Base-by-base conservation (phyloP, 2,888 invertebrate genomes). In the Tetragonisca angustula region DNA sequence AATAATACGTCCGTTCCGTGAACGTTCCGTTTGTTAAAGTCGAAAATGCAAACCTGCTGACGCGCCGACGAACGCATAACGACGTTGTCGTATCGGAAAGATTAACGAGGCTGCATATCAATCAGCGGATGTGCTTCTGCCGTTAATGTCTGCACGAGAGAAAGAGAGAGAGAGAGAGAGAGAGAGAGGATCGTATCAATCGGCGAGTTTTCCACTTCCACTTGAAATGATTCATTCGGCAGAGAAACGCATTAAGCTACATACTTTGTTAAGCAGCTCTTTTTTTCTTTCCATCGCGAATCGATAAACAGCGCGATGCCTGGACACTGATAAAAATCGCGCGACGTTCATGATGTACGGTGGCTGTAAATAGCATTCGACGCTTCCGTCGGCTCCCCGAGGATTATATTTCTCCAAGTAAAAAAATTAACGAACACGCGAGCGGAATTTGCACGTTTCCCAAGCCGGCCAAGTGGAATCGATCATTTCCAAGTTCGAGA, bases 41-140 rank as follows among this genome's bases (percentile, higher is more conserved):
- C 11, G 64, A 13, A 64, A 36, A 64, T 32, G 21, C 64, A 36
- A 24, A 36, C 36, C 36, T 36, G 64, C 64, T 64, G 36, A 64
- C 64, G 21, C 21, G 36, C 21, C 32, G 21, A 36, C 21, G 64
- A 64, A 64, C 36, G 21, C 21, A 5, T 6, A 64, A 21, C 36
- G 36, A 64, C 36, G 36, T 62, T 32, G 61, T 19, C 61, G 32
- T 21, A 32, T 62, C 32, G 32, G 11, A 11, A 11, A 62, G 27
- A 62, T 62, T 62, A 62, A 62, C 62, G 62, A 62, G 17, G 4
- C 64, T 36, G 32, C 36, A 15, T 36, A 64, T 64, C 64, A n/a
- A 64, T 64, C 36, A 36, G 36, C 21, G 19, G 21, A 64, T 13
- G 17, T 4, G 62, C 62, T 62, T 19, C 24, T 61, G 9, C 9